These are phyloP conservation scores for Blomia tropicalis DNA, from an alignment of 2,888 invertebrate genomes.

Conservation along the genomic window DNA sequence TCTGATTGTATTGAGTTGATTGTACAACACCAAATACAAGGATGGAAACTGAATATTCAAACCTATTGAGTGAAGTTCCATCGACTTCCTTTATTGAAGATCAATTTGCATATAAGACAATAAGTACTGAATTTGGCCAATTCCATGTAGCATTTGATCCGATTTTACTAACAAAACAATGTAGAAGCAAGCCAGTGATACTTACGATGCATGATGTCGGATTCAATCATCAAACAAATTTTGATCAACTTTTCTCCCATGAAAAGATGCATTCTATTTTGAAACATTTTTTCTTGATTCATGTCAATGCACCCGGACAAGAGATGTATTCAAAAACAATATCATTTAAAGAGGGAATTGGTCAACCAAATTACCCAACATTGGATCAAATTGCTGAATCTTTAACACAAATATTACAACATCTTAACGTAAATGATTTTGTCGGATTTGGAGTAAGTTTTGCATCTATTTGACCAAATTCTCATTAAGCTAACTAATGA, in stretches of 20 bases:
- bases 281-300: conserved; percentile 92
- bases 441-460: conserved; percentile 68
- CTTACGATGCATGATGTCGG: conserved; percentile 96
- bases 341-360: conserved; percentile 68
- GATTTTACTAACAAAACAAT: too few relatives aligned
- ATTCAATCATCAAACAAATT: conserved; percentile 78
- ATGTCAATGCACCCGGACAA: conserved; percentile 97
- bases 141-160: too few relatives aligned
- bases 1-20: too few relatives aligned
- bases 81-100: too few relatives aligned
- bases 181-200: conserved; percentile 89
- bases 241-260: conserved; percentile 83
- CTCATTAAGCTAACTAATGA: too few relatives aligned
- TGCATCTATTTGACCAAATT: too few relatives aligned
- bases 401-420: conserved; percentile 69
- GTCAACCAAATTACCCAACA: conserved; percentile 84
- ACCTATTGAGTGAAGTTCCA: too few relatives aligned
- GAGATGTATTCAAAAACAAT: conserved; percentile 82
- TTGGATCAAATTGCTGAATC: conserved; percentile 90
- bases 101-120: too few relatives aligned
- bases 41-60: too few relatives aligned
- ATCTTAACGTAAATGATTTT: conserved; percentile 42
- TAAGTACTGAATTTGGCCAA: too few relatives aligned
- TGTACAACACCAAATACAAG: too few relatives aligned
- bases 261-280: conserved; percentile 72